These are phyloP conservation scores for Amblyjoppa proteus DNA, from an alignment of 2,888 invertebrate genomes.

Conservation along the genomic window DNA sequence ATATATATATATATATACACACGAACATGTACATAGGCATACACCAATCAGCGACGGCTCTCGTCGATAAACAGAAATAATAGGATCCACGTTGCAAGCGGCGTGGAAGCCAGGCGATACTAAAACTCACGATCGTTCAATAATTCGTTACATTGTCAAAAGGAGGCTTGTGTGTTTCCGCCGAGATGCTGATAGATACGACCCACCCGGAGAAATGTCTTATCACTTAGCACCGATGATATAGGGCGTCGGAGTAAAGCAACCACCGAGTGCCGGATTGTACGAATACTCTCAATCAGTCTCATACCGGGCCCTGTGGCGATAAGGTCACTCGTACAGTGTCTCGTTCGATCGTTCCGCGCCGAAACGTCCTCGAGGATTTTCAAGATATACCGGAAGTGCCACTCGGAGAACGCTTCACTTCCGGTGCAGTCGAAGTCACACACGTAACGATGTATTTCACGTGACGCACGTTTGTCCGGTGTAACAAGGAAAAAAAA, in stretches of 20 bases:
- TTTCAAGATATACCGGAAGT: not conserved
- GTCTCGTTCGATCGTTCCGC: constrained; percentile 18
- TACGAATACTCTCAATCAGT: constrained; percentile 73
- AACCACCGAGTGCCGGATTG: constrained; percentile 29
- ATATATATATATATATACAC: not conserved
- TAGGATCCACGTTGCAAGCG: not conserved
- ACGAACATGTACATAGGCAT: not conserved
- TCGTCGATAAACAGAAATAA: not conserved
- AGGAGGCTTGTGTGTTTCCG: not conserved
- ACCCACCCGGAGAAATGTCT: constrained; percentile 1
- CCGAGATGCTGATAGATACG: constrained; percentile 26
- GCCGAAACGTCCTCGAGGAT: constrained; percentile 6
- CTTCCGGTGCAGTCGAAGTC: constrained; percentile 31
- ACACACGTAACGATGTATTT: constrained; percentile 14
- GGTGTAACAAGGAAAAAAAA: not conserved
- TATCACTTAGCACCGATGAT: constrained; percentile 50
- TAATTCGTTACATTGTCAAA: constrained; percentile 28
- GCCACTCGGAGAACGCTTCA: not conserved
- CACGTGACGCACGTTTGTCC: not conserved
- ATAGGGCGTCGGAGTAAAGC: constrained; percentile 33
- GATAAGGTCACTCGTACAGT: constrained; percentile 70
- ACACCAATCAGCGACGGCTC: constrained; percentile 2
- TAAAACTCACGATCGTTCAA: constrained; percentile 15
- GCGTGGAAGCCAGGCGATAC: not conserved
- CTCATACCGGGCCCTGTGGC: constrained; percentile 71